These are phyloP conservation scores for Crambe crambe DNA, from an alignment of 37 sponge, comb jelly and placozoan species.

Conservation along the genomic window DNA sequence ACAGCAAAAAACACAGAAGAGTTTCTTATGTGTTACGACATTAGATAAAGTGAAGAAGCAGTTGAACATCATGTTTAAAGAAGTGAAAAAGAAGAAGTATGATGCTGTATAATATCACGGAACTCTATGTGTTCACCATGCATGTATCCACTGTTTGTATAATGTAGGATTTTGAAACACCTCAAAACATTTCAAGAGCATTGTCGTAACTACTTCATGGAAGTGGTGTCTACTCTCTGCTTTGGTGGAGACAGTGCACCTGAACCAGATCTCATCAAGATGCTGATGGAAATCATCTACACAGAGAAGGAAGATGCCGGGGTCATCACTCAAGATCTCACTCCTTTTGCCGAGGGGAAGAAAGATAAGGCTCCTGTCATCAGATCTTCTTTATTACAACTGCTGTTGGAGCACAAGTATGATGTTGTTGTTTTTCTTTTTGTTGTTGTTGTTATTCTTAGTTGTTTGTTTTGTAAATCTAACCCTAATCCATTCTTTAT, in stretches of 20 bases:
- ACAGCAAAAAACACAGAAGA: conserved; percentile 7
- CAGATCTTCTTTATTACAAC: conserved; percentile 62
- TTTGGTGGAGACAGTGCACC: conserved; percentile 63
- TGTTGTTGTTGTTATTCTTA: no score
- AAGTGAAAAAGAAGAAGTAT: conserved; percentile 17
- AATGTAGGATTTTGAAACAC: not conserved
- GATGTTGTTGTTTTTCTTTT: no score
- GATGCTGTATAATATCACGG: no score
- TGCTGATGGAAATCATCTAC: conserved; percentile 55
- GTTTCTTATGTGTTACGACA: conserved; percentile 20
- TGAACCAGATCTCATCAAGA: conserved; percentile 48
- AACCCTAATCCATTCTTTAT: no score
- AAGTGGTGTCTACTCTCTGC: conserved; percentile 65
- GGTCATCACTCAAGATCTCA: conserved; percentile 23
- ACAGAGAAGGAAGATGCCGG: conserved; percentile 6
- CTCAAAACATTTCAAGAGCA: conserved; percentile 10
- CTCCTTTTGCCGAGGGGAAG: conserved; percentile 22
- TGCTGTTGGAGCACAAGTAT: conserved; percentile 57
- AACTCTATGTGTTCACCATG: no score
- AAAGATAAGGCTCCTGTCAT: conserved; percentile 51
- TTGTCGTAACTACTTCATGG: conserved; percentile 59
- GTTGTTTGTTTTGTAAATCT: no score
- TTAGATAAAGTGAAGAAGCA: conserved; percentile 26
- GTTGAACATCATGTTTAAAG: conserved; percentile 17
- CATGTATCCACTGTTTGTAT: not conserved